Evolutionary conservation across 2,888 invertebrate genomes (phyloP).

Genomic region (Brachyptera putata): DNA sequence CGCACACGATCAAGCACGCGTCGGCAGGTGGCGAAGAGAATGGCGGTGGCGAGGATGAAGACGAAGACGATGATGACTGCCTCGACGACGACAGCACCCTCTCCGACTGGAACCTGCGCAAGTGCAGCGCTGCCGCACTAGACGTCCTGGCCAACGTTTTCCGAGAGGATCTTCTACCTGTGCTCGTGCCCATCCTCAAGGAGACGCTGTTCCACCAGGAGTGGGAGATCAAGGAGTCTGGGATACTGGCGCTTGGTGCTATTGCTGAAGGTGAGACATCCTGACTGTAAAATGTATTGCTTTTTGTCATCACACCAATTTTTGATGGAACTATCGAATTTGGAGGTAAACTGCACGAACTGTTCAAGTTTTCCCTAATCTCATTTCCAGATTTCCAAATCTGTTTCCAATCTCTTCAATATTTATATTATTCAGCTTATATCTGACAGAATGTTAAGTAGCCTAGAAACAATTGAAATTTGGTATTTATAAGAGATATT

Average conservation of each 20-base stretch:
- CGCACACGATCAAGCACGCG: slow-evolving; percentile 72
- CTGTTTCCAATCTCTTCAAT: too few relatives aligned
- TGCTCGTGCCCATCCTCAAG: slow-evolving; percentile 92
- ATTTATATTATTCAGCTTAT: too few relatives aligned
- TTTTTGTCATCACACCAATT: too few relatives aligned
- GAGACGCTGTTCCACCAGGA: slow-evolving; percentile 91
- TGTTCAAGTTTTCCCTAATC: too few relatives aligned
- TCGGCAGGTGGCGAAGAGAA: slow-evolving; percentile 42
- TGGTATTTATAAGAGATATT: too few relatives aligned
- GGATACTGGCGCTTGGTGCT: slow-evolving; percentile 90
- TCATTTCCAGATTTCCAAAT: too few relatives aligned
- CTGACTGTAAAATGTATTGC: too few relatives aligned
- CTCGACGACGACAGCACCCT: slow-evolving; percentile 83
- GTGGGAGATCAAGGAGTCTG: slow-evolving; percentile 96
- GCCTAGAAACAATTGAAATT: too few relatives aligned
- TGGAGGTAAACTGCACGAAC: too few relatives aligned
- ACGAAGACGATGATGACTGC: slow-evolving; percentile 72
- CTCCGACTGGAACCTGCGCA: slow-evolving; percentile 92
- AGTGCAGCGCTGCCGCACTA: slow-evolving; percentile 97
- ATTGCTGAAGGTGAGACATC: slow-evolving; percentile 64
- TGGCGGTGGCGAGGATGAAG: slow-evolving; percentile 57
- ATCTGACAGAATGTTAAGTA: too few relatives aligned
- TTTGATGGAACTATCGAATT: too few relatives aligned
- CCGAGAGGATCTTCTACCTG: slow-evolving; percentile 87
- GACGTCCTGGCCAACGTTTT: slow-evolving; percentile 98